Evolutionary conservation across 2,797 vertebrate species (phyloP), one percentile per base, ranked within the genome.

Genomic region (Pseudochromis fuscus): DNA sequence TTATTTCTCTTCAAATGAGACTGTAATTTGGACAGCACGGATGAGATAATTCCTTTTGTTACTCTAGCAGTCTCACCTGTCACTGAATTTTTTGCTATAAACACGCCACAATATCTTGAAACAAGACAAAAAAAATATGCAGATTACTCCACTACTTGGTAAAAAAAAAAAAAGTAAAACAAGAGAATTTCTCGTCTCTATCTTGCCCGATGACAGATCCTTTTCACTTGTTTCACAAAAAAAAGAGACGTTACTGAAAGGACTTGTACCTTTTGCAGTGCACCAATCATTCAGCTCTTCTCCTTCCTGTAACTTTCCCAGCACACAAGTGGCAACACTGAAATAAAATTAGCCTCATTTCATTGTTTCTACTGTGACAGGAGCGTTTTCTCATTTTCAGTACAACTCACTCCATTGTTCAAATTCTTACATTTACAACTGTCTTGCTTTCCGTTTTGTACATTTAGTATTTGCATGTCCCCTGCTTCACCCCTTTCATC

Each of bases 401-500:
- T 27, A 63, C 78, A 57, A 51, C 82, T 85, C 79, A 70, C 64
- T 75, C 68, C 72, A 64, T 91, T 90, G 80, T 87, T 85, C 53
- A 67, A 77, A 86, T 73, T 65, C 68, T 31, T 61, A 56, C 70
- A 75, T 81, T 66, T 87, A 30, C 77, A 65, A 55, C 57, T 52
- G 49, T 67, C 81, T 77, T 59, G 67, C 79, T 76, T 70, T 82
- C 66, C 70, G 58, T 87, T 88, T 87, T 76, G 49, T 58, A 67
- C 52, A 59, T 79, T 88, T 83, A 80, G 72, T 83, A 88, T 87
- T 85, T 88, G 76, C 83, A 89, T 89, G 91, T 88, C 88, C 88
- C 90, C 83, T 56, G 84, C 79, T 88, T 91, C 88, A 90, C 86
- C 89, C 81, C 84, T 89, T 89, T 86, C 83, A 88, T 89, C 85